A percentile compares a stretch with the other conserved stretches of the same genome.
These are phyloP conservation scores for Panopea generosa DNA, from an alignment of 2,888 invertebrate species.

Conservation along the genomic window DNA sequence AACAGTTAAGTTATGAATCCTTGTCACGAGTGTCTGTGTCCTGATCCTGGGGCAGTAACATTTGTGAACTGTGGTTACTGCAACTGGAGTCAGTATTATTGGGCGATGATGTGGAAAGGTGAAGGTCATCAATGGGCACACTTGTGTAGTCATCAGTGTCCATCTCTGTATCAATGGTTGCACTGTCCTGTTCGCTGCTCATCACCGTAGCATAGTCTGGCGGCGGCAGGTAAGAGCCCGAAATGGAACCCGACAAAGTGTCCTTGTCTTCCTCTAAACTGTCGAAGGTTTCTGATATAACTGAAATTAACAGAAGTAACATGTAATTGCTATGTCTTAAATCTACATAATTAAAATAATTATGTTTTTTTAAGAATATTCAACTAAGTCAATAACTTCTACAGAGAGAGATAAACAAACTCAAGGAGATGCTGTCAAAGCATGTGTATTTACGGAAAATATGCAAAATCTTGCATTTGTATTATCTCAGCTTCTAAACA, in stretches of 20 bases:
- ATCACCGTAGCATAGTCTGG: conserved; percentile 55
- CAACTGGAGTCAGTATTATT: conserved; percentile 70
- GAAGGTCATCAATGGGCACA: conserved; percentile 39
- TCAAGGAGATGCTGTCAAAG: too few relatives aligned
- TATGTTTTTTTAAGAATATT: too few relatives aligned
- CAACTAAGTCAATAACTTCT: too few relatives aligned
- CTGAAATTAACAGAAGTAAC: too few relatives aligned
- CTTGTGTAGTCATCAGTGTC: conserved; percentile 56
- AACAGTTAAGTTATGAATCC: not conserved
- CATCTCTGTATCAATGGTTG: conserved; percentile 52
- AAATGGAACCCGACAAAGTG: conserved; percentile 1
- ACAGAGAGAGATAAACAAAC: too few relatives aligned
- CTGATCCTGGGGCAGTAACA: conserved; percentile 57
- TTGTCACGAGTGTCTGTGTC: not conserved
- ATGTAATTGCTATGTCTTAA: too few relatives aligned
- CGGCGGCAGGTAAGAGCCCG: conserved; percentile 17
- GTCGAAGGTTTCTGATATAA: conserved; percentile 29
- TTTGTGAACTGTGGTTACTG: conserved; percentile 73
- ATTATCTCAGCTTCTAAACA: too few relatives aligned
- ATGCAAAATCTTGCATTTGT: too few relatives aligned
- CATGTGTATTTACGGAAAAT: too few relatives aligned
- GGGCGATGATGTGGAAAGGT: conserved; percentile 57
- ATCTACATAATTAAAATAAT: too few relatives aligned
- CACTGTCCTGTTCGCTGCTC: conserved; percentile 56
- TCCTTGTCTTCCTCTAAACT: conserved; percentile 35